These are phyloP conservation scores for Lycaon pictus DNA, from an alignment of 2,113 vertebrate genomes.

Conservation along the genomic window DNA sequence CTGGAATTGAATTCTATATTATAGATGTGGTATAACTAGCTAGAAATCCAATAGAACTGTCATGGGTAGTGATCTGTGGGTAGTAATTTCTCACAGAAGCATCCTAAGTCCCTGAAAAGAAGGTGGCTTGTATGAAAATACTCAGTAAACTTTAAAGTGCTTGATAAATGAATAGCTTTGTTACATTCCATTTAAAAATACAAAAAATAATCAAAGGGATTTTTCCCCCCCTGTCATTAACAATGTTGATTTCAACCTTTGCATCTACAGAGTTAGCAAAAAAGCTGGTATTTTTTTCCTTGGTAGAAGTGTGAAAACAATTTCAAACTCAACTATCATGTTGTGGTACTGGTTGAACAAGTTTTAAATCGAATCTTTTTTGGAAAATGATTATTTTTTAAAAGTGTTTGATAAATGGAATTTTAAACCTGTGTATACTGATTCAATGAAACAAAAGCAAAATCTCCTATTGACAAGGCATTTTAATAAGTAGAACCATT, in stretches of 20 bases:
- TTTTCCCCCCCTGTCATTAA: background rate
- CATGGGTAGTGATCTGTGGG: conserved; percentile 47
- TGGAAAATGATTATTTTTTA: background rate
- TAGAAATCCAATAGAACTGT: conserved; percentile 57
- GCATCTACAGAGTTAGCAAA: background rate
- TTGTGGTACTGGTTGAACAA: background rate
- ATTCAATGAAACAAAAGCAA: conserved; percentile 64
- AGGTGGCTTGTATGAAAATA: background rate
- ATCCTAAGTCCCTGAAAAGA: conserved; percentile 28
- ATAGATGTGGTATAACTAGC: conserved; percentile 48
- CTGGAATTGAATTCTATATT: conserved; percentile 56
- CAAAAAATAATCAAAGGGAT: background rate
- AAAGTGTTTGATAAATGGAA: background rate
- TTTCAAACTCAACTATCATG: conserved; percentile 19
- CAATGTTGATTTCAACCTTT: conserved; percentile 14
- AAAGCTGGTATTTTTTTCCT: background rate
- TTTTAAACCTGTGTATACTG: conserved; percentile 45
- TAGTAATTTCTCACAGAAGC: conserved; percentile 44
- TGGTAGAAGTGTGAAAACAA: background rate
- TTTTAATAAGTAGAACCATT: conserved; percentile 26
- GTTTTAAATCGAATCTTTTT: conserved; percentile 74
- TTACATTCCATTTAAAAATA: conserved; percentile 37
- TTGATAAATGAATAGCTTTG: conserved; percentile 47
- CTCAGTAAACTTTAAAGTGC: background rate
- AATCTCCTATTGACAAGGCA: conserved; percentile 59